Evolutionary conservation across 1,140 invertebrate genomes (phyloP).

Genomic region (Pseudobourletiella spinata): DNA sequence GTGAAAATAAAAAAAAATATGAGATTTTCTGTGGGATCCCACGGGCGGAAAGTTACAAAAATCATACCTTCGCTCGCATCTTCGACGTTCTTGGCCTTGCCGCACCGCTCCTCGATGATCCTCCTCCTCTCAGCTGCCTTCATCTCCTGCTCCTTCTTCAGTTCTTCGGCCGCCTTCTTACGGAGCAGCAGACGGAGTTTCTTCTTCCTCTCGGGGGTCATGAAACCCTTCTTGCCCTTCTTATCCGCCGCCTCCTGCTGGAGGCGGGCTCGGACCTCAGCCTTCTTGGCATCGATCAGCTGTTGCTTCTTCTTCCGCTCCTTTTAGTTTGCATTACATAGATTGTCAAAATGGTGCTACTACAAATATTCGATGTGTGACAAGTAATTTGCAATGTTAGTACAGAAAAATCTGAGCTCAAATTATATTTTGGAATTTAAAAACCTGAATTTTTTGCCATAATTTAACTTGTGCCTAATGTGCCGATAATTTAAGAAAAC

Average conservation of each 20-base stretch:
- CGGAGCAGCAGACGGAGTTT: constrained; percentile 95
- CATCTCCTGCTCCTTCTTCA: constrained; percentile 98
- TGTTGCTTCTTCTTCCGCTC: constrained; percentile 85
- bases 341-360: not conserved
- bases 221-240: constrained; percentile 96
- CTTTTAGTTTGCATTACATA: constrained; percentile 23
- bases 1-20: not conserved
- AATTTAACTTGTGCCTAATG: no score
- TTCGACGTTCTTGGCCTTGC: constrained; percentile 78
- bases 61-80: constrained; percentile 72
- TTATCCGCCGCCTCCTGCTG: constrained; percentile 84
- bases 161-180: constrained; percentile 99
- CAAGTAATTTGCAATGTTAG: no score
- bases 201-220: constrained; percentile 97
- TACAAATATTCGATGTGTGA: no score
- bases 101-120: constrained; percentile 91
- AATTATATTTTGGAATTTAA: no score
- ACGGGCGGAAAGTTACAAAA: not conserved
- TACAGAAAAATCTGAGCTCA: no score
- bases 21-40: no score
- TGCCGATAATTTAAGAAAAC: no score
- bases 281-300: constrained; percentile 84
- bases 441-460: no score
- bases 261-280: constrained; percentile 85
- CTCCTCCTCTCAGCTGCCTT: constrained; percentile 95